Conservation (phyloP, 2,888 invertebrate species). For the Idaea straminata region DNA sequence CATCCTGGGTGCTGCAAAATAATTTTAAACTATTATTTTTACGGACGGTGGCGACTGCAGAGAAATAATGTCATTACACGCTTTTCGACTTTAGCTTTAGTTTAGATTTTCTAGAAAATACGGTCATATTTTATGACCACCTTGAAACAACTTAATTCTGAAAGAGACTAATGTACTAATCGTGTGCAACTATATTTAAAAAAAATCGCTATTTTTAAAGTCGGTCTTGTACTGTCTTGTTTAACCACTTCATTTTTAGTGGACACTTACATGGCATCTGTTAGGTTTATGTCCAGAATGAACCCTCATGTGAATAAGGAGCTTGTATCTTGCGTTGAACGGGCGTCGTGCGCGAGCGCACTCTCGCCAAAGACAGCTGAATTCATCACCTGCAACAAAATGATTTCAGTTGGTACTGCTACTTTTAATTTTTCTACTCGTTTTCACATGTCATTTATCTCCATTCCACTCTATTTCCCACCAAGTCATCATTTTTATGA, state of each 20-base stretch:
- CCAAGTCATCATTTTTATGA: background rate
- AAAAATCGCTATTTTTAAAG: too few species aligned
- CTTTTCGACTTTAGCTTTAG: too few species aligned
- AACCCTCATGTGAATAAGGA: conserved; percentile 97
- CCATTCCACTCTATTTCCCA: background rate
- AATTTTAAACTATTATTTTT: background rate
- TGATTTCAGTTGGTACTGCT: background rate
- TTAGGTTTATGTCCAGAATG: conserved; percentile 99
- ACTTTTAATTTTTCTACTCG: too few species aligned
- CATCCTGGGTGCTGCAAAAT: conserved; percentile 92
- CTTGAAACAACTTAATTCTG: too few species aligned
- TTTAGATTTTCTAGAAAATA: too few species aligned
- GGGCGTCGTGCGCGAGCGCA: conserved; percentile 93
- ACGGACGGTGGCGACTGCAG: too few species aligned
- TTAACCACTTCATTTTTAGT: background rate
- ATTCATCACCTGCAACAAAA: conserved; percentile 84
- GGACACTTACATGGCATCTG: conserved; percentile 93
- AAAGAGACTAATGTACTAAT: too few species aligned
- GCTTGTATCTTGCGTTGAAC: conserved; percentile 98
- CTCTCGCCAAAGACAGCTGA: conserved; percentile 96
- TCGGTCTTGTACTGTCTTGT: too few species aligned
- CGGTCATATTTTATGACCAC: too few species aligned
- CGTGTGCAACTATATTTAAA: too few species aligned
- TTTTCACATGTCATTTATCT: background rate
- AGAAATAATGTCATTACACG: too few species aligned